Conservation (phyloP, 2,113 vertebrate species). For the Argyrosomus japonicus region DNA sequence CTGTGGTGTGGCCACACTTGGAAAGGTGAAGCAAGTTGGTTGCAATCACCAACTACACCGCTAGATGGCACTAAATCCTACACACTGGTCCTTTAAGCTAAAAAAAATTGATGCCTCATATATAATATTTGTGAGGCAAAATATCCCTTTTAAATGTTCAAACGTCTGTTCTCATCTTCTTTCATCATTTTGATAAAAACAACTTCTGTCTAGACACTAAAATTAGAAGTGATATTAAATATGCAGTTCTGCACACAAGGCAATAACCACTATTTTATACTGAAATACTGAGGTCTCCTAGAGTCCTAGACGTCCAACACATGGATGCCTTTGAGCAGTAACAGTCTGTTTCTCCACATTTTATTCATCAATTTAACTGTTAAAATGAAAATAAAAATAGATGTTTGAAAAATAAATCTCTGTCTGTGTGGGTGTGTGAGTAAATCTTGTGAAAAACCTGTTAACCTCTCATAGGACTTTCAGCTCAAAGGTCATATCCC, state of each 20-base stretch:
- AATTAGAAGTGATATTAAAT: not conserved
- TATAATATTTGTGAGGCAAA: not conserved
- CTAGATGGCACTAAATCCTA: no score
- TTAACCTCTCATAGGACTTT: conserved; percentile 10
- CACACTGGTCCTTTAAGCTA: no score
- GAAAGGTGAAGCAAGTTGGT: not conserved
- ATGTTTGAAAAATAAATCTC: not conserved
- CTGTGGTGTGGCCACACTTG: no score
- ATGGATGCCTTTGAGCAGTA: not conserved
- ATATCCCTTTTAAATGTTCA: not conserved
- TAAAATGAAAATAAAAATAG: not conserved
- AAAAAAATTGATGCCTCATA: no score
- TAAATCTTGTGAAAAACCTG: not conserved
- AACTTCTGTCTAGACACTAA: not conserved
- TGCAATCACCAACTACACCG: no score
- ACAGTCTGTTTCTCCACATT: not conserved
- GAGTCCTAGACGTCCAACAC: not conserved
- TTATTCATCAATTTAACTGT: not conserved
- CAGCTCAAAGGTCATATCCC: conserved; percentile 23
- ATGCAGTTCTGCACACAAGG: not conserved
- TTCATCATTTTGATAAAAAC: not conserved
- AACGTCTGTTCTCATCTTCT: not conserved
- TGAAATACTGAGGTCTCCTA: not conserved
- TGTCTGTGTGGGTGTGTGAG: not conserved
- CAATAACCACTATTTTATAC: not conserved